Evolutionary conservation across 1,140 invertebrate species (phyloP), one percentile per base, ranked within the genome.

Genomic region (Cherax quadricarinatus): DNA sequence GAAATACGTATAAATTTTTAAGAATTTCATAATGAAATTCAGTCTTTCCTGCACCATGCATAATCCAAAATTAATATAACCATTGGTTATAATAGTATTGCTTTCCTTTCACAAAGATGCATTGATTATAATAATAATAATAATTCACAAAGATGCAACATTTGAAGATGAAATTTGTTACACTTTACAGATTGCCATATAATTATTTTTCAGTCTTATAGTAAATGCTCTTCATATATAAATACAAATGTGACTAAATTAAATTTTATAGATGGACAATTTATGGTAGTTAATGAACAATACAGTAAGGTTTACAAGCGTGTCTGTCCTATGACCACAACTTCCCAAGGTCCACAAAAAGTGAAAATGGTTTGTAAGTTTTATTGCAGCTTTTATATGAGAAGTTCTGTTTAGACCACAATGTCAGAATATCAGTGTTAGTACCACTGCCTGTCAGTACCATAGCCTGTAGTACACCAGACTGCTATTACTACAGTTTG

Each of bases 401-500:
- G 51, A 57, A 81, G 48, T 41, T 81, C 51, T 81, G 51, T 51
- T 81, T 21, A 51, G 41, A 49, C 66, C 84, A 86, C 41, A 66
- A 41, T 62, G 66, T 41, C 60, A 86, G 84, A 41, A 49, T 70
- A 41, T 85, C 62, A 48, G 24, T 86, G 84, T 73, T 86, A 73
- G 57, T 73, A 86, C 66, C 48, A 48, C 24, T 62, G 60, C 57
- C 84, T 49, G 66, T 70, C 48, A 86, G 84, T 73, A 70, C 57
- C 84, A 86, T 73, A 60, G 84, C 84, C 30, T 70, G 30, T 48
- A 41, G 66, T 70, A 70, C 62, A 86, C 84, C 62, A 70, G 84
- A 86, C 66, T 86, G 60, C 48, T 73, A 86, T 48, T 86, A 86
- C 62, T 86, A 30, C 60, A 70, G 84, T 49, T 86, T 86, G 84